Conservation (phyloP, 2,888 invertebrate genomes). For the Uloborus plumipes region DNA sequence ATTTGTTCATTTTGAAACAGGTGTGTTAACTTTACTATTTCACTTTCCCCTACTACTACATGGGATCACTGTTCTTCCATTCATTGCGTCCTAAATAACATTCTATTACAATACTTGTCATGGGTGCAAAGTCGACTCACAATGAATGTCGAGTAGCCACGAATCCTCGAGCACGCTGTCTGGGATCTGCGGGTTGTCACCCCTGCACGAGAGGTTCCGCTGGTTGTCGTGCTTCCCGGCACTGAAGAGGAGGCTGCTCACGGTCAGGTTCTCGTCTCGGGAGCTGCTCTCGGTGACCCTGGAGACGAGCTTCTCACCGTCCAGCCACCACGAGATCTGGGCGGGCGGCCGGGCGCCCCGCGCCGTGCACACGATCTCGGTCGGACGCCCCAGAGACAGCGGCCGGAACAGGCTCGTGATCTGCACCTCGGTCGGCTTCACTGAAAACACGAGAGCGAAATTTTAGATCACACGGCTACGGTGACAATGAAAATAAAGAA, state of each 20-base stretch:
- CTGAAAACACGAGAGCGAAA: too few relatives aligned
- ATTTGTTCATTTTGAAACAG: too few relatives aligned
- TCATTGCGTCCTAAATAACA: too few relatives aligned
- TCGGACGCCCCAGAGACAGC: slow-evolving; percentile 52
- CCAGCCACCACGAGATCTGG: slow-evolving; percentile 66
- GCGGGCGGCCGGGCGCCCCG: slow-evolving; percentile 66
- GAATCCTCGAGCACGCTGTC: slow-evolving; percentile 66
- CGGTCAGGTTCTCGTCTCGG: slow-evolving; percentile 65
- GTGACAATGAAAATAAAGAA: too few relatives aligned
- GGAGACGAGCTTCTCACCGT: slow-evolving; percentile 42
- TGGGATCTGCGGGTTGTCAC: slow-evolving; percentile 65
- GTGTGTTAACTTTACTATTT: too few relatives aligned
- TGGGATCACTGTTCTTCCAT: too few relatives aligned
- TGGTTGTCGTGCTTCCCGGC: slow-evolving; percentile 65
- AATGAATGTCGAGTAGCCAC: slow-evolving; percentile 66
- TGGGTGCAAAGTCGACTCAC: slow-evolving; percentile 62
- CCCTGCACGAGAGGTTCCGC: slow-evolving; percentile 65
- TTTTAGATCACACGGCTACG: too few relatives aligned
- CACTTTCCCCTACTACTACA: too few relatives aligned
- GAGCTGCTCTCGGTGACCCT: slow-evolving; percentile 63
- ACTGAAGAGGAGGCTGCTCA: slow-evolving; percentile 61
- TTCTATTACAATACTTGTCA: too few relatives aligned
- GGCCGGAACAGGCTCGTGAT: slow-evolving; percentile 64
- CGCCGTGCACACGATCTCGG: slow-evolving; percentile 66
- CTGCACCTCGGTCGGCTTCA: slow-evolving; percentile 65